Evolutionary conservation across 2,113 vertebrate genomes (phyloP).

Genomic region (Dipodomys spectabilis): DNA sequence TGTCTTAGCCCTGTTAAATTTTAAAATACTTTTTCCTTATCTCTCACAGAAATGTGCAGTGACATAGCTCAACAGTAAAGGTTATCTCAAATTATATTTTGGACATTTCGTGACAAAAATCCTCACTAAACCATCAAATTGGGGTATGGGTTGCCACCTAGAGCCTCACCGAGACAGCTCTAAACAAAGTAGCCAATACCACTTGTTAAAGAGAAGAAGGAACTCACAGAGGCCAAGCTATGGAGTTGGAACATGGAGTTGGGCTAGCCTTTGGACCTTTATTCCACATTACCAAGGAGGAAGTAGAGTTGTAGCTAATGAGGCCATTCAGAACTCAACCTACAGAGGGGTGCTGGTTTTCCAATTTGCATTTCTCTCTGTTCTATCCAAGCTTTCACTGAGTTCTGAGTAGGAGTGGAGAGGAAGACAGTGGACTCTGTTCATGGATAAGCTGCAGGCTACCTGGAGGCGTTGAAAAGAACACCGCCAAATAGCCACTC

Average conservation of each 20-base stretch:
- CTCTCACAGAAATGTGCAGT: constrained; percentile 21
- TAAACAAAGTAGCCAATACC: neutral
- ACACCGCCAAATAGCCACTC: neutral
- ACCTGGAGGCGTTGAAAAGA: neutral
- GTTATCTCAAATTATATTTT: constrained; percentile 16
- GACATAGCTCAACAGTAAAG: constrained; percentile 27
- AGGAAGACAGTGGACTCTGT: neutral
- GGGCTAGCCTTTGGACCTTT: neutral
- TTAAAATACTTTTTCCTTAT: neutral
- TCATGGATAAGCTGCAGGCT: neutral
- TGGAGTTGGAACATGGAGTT: neutral
- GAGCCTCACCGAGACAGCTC: neutral
- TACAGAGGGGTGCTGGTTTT: neutral
- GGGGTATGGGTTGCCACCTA: neutral
- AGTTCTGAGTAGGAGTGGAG: neutral
- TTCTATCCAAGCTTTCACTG: neutral
- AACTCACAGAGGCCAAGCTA: neutral
- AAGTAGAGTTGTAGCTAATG: neutral
- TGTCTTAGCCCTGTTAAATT: neutral
- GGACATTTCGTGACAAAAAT: constrained; percentile 35
- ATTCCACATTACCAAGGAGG: neutral
- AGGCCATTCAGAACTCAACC: neutral
- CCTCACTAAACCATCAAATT: neutral
- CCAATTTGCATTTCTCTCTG: neutral
- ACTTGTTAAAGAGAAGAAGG: neutral